Evolutionary conservation across 2,113 vertebrate genomes (phyloP), one percentile per base, ranked within the genome.

Genomic region (Neolamprologus caudopunctatus): DNA sequence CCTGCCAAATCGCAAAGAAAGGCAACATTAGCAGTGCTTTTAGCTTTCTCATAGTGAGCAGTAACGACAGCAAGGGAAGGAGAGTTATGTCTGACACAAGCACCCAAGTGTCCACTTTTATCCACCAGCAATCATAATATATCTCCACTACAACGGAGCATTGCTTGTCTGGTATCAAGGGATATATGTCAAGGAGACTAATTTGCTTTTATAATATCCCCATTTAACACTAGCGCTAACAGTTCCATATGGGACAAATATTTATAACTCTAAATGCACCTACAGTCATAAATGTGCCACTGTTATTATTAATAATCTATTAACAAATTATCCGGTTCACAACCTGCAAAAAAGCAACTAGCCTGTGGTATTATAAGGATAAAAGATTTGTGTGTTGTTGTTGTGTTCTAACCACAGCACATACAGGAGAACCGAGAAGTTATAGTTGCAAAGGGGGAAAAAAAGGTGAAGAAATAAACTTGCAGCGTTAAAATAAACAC

Each of bases 1-100:
- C 81, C 54, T 85, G 73, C 73, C 68, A 19, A 88, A 85, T 89
- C 7, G 54, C 61, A 84, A 81, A 94, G 91, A 90, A 88, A 88
- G 85, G 92, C 93, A 87, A 92, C 42, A 93, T 95, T 92, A 92
- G 37, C 68, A 80, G 83, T 88, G 66, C 85, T 93, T 92, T 94
- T 84, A 92, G 91, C 54, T 63, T 89, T 91, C 82, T 88, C 88
- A 85, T 2, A 63, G 87, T 80, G 92, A 87, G 90, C 82, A 86
- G 89, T 93, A 90, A 92, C 86, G 42, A 61, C 75, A 71, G 87
- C 78, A 66, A 83, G 53, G 35, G 75, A 88, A 80, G 55, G 57
- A 94, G 93, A 93, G 63, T 93, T 92, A 89, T 93, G 87, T 90
- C 83, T 88, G 84, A 90, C 87, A 92, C 55, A 28, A 88, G 81